Evolutionary conservation across 1,140 invertebrate species (phyloP).

Genomic region (Plutomurus gul): DNA sequence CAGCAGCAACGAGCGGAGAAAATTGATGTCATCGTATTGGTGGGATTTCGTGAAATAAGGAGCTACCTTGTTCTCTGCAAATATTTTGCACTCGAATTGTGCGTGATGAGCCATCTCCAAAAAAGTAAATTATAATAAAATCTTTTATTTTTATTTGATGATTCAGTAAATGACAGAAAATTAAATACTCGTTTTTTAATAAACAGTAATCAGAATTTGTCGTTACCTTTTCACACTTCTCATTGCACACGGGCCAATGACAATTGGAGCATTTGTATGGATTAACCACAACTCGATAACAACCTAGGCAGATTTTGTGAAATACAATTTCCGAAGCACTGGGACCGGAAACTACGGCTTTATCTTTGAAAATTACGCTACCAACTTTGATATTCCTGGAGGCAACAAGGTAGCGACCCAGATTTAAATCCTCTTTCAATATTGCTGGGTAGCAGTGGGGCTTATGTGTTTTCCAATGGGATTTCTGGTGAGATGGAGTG

Average conservation of each 20-base stretch:
- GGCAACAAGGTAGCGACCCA: constrained; percentile 33
- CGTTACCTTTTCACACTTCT: constrained; percentile 40
- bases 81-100: constrained; percentile 43
- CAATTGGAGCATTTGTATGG: constrained; percentile 37
- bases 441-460: constrained; percentile 30
- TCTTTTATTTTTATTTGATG: background rate
- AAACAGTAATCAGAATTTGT: background rate
- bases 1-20: constrained; percentile 34
- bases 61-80: background rate
- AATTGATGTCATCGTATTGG: constrained; percentile 39
- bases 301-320: constrained; percentile 43
- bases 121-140: background rate
- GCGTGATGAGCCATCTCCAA: constrained; percentile 41
- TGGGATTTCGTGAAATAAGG: constrained; percentile 31
- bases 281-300: constrained; percentile 30
- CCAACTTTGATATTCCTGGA: constrained; percentile 36
- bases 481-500: constrained; percentile 26
- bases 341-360: constrained; percentile 38
- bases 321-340: constrained; percentile 40
- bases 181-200: background rate
- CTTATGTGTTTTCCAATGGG: constrained; percentile 36
- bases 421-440: background rate
- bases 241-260: constrained; percentile 38
- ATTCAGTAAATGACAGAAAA: background rate
- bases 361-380: constrained; percentile 46